These are phyloP conservation scores for Andricus curvator DNA, from an alignment of 2,888 invertebrate species.

Conservation along the genomic window DNA sequence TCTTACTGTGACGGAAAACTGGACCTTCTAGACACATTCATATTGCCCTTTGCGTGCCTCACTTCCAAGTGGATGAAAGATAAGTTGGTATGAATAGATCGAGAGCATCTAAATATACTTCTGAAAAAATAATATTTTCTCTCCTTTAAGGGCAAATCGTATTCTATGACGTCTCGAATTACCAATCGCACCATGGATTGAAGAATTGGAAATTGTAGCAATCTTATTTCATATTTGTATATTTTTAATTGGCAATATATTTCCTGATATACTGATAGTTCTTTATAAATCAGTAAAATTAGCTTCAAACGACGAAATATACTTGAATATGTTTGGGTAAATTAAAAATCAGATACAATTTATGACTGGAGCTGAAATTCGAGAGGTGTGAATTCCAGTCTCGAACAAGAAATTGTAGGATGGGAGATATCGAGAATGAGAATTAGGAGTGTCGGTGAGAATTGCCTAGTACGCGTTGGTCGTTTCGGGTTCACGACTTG, in stretches of 20 bases:
- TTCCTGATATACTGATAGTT: too few relatives aligned
- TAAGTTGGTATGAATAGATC: neutral
- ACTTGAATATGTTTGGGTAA: neutral
- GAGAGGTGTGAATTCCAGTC: neutral
- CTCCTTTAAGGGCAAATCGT: too few relatives aligned
- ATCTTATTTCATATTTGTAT: too few relatives aligned
- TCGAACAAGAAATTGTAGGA: conserved; percentile 15
- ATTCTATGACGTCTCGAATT: too few relatives aligned
- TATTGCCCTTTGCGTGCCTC: neutral
- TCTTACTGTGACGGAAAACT: conserved; percentile 20
- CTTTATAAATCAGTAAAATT: too few relatives aligned
- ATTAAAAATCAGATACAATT: neutral
- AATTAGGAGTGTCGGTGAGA: conserved; percentile 40
- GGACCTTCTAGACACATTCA: neutral
- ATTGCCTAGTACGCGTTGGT: conserved; percentile 40
- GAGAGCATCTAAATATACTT: neutral
- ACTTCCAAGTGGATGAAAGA: neutral
- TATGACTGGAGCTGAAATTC: neutral
- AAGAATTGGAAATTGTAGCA: too few relatives aligned
- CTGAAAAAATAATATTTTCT: neutral
- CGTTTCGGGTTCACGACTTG: conserved; percentile 65
- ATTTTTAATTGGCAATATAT: too few relatives aligned
- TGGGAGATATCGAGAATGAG: conserved; percentile 41
- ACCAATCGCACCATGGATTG: too few relatives aligned
- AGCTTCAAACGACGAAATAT: neutral